phyloP scores from a whole-genome alignment of 2,797 vertebrate species.

The Sciaenops ocellatus region DNA sequence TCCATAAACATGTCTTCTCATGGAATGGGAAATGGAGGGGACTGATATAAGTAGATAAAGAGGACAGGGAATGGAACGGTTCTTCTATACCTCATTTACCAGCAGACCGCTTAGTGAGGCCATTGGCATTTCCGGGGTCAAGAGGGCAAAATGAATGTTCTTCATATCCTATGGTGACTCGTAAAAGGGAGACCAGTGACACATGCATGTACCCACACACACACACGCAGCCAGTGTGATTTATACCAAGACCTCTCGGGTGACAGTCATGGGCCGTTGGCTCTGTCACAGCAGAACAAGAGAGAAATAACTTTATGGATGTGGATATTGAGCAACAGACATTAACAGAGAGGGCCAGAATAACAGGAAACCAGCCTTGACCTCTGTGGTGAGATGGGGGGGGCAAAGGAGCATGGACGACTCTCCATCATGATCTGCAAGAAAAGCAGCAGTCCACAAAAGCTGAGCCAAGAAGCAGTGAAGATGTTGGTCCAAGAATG shows the following conservation, averaged over 20 bases:
- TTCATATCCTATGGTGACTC: conserved; percentile 73
- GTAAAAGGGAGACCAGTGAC: conserved; percentile 62
- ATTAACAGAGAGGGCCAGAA: conserved; percentile 74
- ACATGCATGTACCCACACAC: conserved; percentile 38
- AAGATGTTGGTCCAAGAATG: conserved; percentile 20
- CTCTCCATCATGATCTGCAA: conserved; percentile 55
- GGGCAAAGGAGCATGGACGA: conserved; percentile 34
- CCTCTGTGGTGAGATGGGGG: conserved; percentile 52
- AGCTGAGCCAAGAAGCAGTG: conserved; percentile 18
- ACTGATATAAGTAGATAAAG: conserved; percentile 83
- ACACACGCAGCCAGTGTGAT: conserved; percentile 65
- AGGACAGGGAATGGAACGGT: conserved; percentile 68
- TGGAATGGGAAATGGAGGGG: conserved; percentile 81
- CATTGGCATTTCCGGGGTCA: conserved; percentile 88
- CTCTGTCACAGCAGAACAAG: conserved; percentile 76
- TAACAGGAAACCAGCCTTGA: conserved; percentile 82
- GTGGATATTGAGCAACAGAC: conserved; percentile 76
- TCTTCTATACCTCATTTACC: conserved; percentile 88
- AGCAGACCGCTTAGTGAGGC: conserved; percentile 83
- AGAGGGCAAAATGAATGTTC: conserved; percentile 76
- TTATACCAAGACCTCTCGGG: conserved; percentile 73
- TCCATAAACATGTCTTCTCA: conserved; percentile 80
- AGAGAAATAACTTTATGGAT: conserved; percentile 78
- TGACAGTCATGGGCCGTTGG: conserved; percentile 78
- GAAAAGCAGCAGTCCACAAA: conserved; percentile 33